These are phyloP conservation scores for Ditula angustiorana DNA, from an alignment of 2,888 invertebrate species.

Conservation along the genomic window DNA sequence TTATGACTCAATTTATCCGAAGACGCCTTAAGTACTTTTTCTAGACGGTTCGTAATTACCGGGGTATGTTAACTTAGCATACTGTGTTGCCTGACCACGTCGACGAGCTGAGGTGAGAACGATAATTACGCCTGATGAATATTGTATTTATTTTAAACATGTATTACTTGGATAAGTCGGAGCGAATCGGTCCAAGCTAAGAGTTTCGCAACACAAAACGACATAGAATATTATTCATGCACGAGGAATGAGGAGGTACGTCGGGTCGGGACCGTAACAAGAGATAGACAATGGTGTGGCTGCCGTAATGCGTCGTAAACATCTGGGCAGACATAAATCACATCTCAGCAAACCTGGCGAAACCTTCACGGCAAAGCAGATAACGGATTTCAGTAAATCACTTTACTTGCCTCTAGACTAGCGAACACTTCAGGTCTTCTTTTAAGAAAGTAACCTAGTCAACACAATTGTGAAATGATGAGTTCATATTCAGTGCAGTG, in stretches of 20 bases:
- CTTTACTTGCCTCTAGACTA: too few relatives aligned
- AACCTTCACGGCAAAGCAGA: background rate
- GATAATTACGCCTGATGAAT: slow-evolving; percentile 17
- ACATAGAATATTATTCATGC: background rate
- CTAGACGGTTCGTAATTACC: slow-evolving; percentile 24
- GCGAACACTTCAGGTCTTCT: too few relatives aligned
- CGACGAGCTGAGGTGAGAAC: slow-evolving; percentile 8
- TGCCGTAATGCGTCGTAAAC: background rate
- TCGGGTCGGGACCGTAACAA: background rate
- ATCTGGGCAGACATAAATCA: background rate
- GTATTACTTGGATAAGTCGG: background rate
- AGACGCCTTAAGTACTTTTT: slow-evolving; percentile 16
- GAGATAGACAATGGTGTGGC: background rate
- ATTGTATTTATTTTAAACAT: slow-evolving; percentile 3
- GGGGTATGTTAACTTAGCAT: background rate
- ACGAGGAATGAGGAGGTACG: background rate
- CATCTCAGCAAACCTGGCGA: background rate
- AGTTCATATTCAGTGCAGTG: too few relatives aligned
- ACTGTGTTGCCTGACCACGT: slow-evolving; percentile 2
- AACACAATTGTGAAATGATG: too few relatives aligned
- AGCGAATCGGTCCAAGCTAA: slow-evolving; percentile 1
- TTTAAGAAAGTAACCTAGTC: too few relatives aligned
- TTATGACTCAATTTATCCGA: slow-evolving; percentile 32
- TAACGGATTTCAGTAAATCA: background rate
- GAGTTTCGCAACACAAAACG: background rate